Conservation (phyloP, 2,888 invertebrate species). For the Bombylius discolor region DNA sequence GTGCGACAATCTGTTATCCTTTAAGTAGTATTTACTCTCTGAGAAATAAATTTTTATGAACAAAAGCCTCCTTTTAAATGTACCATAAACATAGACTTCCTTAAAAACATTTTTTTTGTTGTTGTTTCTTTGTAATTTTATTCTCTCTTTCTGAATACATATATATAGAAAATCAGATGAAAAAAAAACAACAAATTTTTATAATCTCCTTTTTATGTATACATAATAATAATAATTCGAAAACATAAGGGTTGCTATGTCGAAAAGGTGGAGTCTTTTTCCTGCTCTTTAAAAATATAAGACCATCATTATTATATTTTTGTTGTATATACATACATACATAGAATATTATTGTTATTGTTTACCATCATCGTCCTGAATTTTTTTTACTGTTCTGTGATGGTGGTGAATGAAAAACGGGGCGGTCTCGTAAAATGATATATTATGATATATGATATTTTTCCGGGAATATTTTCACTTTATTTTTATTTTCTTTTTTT, state of each 20-base stretch:
- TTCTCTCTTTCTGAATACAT: too few species aligned
- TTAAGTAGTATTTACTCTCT: constrained; percentile 30
- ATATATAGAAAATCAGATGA: too few species aligned
- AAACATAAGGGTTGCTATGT: constrained; percentile 10
- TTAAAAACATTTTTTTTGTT: background rate
- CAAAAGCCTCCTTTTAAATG: too few species aligned
- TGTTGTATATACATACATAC: too few species aligned
- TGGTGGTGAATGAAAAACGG: constrained; percentile 8
- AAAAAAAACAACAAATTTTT: background rate
- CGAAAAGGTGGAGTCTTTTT: constrained; percentile 11
- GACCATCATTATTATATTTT: too few species aligned
- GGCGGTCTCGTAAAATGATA: constrained; percentile 11
- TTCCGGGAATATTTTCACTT: constrained; percentile 1
- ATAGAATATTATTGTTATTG: too few species aligned
- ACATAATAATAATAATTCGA: background rate
- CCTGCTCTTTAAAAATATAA: background rate
- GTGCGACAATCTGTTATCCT: constrained; percentile 35
- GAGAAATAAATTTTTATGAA: background rate
- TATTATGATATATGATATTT: constrained; percentile 12
- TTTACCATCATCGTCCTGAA: too few species aligned
- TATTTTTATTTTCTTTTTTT: background rate
- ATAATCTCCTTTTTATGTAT: background rate
- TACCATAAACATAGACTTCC: too few species aligned
- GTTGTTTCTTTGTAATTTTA: background rate
- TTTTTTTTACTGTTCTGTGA: background rate